Evolutionary conservation across 2,113 vertebrate genomes (phyloP).

Genomic region (Nipponia nippon): DNA sequence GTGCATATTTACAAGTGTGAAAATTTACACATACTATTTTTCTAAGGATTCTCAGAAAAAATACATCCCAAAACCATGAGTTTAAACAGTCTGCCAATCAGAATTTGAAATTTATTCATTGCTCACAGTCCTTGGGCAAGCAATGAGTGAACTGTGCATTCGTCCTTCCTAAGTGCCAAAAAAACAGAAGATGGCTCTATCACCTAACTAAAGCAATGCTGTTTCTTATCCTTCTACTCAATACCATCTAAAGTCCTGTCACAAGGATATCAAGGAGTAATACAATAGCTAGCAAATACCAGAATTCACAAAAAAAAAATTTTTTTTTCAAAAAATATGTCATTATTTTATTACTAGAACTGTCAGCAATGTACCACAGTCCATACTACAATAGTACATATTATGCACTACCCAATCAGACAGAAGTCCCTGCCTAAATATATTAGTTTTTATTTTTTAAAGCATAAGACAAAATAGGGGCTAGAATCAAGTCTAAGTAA

Average conservation of each 20-base stretch:
- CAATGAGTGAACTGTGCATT: neutral
- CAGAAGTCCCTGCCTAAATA: neutral
- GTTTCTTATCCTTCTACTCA: neutral
- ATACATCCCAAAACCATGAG: neutral
- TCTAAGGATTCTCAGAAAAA: neutral
- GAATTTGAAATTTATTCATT: neutral
- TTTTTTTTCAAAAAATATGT: neutral
- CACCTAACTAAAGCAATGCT: neutral
- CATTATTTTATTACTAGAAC: neutral
- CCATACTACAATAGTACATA: too few relatives aligned
- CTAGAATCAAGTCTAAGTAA: neutral
- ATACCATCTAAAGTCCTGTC: neutral
- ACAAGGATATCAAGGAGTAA: neutral
- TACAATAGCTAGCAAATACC: neutral
- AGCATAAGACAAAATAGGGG: neutral
- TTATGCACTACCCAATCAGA: neutral
- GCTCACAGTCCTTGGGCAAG: neutral
- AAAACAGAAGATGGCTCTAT: neutral
- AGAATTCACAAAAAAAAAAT: neutral
- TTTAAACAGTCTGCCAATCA: neutral
- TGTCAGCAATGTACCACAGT: neutral
- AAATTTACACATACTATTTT: neutral
- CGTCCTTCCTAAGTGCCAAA: neutral
- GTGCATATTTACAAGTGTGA: neutral
- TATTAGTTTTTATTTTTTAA: neutral